Evolutionary conservation across 2,797 vertebrate genomes (phyloP), one percentile per base, ranked within the genome.

Genomic region (Garrulus glandarius): DNA sequence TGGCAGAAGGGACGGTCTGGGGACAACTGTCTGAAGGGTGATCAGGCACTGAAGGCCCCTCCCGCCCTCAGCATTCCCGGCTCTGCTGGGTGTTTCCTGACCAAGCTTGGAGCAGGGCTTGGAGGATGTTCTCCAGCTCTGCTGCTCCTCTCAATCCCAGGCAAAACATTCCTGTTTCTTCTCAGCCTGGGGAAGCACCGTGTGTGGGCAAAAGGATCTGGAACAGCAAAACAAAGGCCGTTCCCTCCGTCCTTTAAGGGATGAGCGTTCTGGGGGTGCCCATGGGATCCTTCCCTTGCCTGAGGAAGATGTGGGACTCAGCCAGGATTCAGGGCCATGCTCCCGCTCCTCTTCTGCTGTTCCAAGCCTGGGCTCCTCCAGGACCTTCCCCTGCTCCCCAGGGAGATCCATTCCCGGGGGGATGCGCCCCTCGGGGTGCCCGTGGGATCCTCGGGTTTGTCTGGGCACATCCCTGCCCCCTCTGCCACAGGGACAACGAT

Each of bases 141-240:
- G 29, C 70, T 43, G 60, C 64, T 80, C 44, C 70, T 43, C 82
- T 67, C 70, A 4, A 1, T 5, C 30, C 74, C 82, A 5, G 55
- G 14, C 11, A 19, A 36, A 55, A 7, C 10, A 11, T 15, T 9
- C 50, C 79, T 6, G 56, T 21, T 43, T 24, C 20, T 49, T 13
- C 87, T 63, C 72, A 55, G 39, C 49, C 59, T 6, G 55, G 55
- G 30, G 64, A 32, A 65, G 65, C 47, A 1, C 57, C 59, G 1
- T 1, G 83, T 7, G 43, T 16, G 30, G 50, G 39, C 47, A 46
- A 3, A 41, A 12, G 47, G 78, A 14, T 65, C 26, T 23, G 67
- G 63, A 22, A 1, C 13, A 15, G 14, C 3, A 6, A 2, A 4
- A 7, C 2, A 2, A 11, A 29, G n/a, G 39, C 53, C 6, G 0